Base-by-base conservation (phyloP, 2,113 vertebrate genomes). In the Anser brachyrhynchus region DNA sequence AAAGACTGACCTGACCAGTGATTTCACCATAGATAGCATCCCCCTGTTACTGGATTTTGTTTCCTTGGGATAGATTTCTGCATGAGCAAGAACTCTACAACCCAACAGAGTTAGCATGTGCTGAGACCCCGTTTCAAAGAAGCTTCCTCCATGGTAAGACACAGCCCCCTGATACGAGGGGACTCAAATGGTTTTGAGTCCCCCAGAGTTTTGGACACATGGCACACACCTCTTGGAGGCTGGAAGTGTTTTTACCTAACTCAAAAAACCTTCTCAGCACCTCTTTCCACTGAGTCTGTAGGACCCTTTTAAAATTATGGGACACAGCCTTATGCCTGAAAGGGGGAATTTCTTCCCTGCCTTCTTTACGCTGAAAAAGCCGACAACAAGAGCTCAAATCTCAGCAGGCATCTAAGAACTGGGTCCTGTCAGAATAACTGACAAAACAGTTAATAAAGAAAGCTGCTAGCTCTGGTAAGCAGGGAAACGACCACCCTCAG, bases 361-460 rank as follows among this genome's bases (percentile, higher is more conserved):
- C 6, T 39, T 65, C 33, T 57, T 41, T 23, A 2, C 2, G 2
- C 11, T 65, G 64, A 46, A 74, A 70, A 83, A 71, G 23, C 64
- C 80, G 75, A 77, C 59, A 71, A 35, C 70, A 44, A 59, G 29
- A 71, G 35, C 52, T 87, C 83, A 61, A 46, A 89, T 87, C 73
- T 88, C 76, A 94, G 88, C 79, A 94, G 83, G 35, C 54, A 90
- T 72, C 76, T 39, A 57, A 69, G 79, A 94, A 84, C 29, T 8
- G 0, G 10, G 15, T 35, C 72, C 37, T 84, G 61, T n/a, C 83
- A 81, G 49, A 43, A 90, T 31, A 61, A 75, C 39, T 72, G 29
- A 54, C 0, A 1, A 70, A 25, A 84, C 23, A 31, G 26, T 11
- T 86, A 72, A 88, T 35, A 59, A 84, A 8, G 31, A n/a, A 10